phyloP scores from a whole-genome alignment of 2,888 invertebrate genomes.

The Exocentrus adspersus region DNA sequence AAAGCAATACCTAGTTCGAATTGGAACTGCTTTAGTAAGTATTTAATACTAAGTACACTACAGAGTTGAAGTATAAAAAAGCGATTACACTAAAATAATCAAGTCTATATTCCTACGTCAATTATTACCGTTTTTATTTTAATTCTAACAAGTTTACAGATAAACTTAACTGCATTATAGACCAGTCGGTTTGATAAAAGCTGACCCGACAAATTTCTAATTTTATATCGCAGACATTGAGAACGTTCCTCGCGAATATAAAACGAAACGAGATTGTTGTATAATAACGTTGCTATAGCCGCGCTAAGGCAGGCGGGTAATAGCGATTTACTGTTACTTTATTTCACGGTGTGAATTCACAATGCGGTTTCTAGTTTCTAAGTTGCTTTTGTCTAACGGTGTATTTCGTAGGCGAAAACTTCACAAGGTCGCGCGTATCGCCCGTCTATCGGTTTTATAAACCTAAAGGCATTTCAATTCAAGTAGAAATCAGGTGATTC shows the following conservation, averaged over 20 bases:
- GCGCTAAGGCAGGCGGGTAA: constrained; percentile 34
- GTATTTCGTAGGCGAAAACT: constrained; percentile 39
- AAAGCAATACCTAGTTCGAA: too few relatives aligned
- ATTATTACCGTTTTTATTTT: too few relatives aligned
- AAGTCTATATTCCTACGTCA: too few relatives aligned
- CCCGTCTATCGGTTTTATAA: constrained; percentile 6
- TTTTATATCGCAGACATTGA: constrained; percentile 11
- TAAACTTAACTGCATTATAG: too few relatives aligned
- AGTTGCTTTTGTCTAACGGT: constrained; percentile 47
- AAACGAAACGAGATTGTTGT: constrained; percentile 33
- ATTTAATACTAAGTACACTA: too few relatives aligned
- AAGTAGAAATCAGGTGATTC: background rate
- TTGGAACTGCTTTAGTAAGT: too few relatives aligned
- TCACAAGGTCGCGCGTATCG: constrained; percentile 35
- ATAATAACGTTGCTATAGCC: constrained; percentile 31
- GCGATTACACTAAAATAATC: too few relatives aligned
- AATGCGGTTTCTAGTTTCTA: constrained; percentile 46
- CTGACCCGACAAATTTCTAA: constrained; percentile 11
- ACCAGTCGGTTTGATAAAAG: too few relatives aligned
- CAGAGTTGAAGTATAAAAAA: too few relatives aligned
- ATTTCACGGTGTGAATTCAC: constrained; percentile 48
- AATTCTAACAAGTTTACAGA: too few relatives aligned
- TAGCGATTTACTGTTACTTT: constrained; percentile 47
- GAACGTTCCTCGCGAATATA: constrained; percentile 30
- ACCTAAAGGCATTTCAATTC: background rate